A percentile compares a stretch with the other conserved stretches of the same genome.
These are phyloP conservation scores for Erinaceus europaeus DNA, from an alignment of 2,113 vertebrate species.

Conservation along the genomic window DNA sequence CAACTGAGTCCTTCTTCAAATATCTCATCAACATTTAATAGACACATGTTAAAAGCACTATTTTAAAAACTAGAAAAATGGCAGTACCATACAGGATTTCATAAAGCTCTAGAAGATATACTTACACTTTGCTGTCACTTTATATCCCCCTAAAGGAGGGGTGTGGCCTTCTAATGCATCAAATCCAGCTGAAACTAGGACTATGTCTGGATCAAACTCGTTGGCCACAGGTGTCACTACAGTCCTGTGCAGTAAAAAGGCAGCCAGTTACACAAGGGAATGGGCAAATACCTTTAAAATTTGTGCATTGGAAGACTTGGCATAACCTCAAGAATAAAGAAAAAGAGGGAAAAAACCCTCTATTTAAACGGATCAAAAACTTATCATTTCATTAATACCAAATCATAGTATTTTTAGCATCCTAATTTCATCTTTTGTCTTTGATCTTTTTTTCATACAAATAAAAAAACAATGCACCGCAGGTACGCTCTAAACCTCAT, in stretches of 20 bases:
- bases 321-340: conserved; percentile 42
- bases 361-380: conserved; percentile 38
- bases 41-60: neutral
- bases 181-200: conserved; percentile 88
- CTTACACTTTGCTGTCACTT: conserved; percentile 89
- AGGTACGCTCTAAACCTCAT: conserved; percentile 79
- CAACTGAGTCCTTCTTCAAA: neutral
- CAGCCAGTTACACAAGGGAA: conserved; percentile 62
- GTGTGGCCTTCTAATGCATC: conserved; percentile 88
- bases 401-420: conserved; percentile 24
- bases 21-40: neutral
- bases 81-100: neutral
- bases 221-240: conserved; percentile 86
- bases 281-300: conserved; percentile 4
- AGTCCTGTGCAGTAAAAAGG: conserved; percentile 77
- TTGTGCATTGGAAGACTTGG: conserved; percentile 27
- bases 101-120: conserved; percentile 31
- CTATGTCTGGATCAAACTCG: conserved; percentile 87
- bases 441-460: conserved; percentile 45
- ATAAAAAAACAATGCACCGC: conserved; percentile 45
- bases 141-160: conserved; percentile 87
- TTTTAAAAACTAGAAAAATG: conserved; percentile 11
- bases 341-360: conserved; percentile 16
- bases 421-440: conserved; percentile 36
- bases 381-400: conserved; percentile 51